Conservation (phyloP, 2,113 vertebrate genomes). For the Rhegmatorhina hoffmannsi region DNA sequence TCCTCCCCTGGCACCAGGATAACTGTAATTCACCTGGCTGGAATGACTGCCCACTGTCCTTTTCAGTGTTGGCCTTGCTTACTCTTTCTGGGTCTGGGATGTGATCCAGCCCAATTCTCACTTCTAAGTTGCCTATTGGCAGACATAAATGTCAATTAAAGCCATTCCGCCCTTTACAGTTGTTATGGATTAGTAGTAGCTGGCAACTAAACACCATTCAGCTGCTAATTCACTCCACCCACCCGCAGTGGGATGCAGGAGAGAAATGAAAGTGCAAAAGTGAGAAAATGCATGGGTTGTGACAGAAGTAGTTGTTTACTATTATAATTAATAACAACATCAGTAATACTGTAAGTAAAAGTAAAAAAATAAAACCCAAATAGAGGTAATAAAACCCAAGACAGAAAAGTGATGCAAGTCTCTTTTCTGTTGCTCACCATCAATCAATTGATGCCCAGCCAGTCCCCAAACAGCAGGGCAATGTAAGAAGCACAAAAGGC, state of each 20-base stretch:
- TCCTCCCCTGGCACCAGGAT: background rate
- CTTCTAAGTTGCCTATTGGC: background rate
- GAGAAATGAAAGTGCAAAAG: background rate
- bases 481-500: background rate
- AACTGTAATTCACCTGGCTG: background rate
- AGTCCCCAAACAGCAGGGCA: accelerated
- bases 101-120: background rate
- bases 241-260: background rate
- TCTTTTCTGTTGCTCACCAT: background rate
- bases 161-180: background rate
- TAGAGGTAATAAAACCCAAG: background rate
- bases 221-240: background rate
- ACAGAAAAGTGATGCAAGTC: background rate
- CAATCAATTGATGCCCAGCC: accelerated
- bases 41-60: background rate
- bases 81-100: background rate
- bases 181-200: background rate
- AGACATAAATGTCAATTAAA: background rate
- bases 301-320: background rate
- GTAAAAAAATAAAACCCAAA: background rate
- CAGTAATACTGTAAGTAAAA: background rate
- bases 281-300: background rate
- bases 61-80: too few species aligned
- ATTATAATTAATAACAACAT: background rate
- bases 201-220: background rate